These are phyloP conservation scores for Mystacornis crossleyi DNA, from an alignment of 2,113 vertebrate genomes.

Conservation along the genomic window DNA sequence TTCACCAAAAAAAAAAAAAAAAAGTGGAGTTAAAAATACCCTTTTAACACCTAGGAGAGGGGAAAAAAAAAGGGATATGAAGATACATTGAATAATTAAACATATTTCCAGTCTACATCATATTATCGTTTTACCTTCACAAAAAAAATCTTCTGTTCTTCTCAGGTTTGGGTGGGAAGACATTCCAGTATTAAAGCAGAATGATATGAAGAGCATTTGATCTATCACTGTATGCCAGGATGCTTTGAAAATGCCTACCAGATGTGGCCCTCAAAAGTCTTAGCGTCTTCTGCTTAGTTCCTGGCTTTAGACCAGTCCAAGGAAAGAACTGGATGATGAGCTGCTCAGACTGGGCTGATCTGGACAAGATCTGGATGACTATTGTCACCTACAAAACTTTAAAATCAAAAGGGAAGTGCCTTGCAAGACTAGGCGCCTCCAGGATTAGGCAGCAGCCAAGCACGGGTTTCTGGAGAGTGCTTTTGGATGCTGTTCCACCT, in stretches of 20 bases:
- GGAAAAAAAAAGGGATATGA: not conserved
- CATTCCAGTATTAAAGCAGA: not conserved
- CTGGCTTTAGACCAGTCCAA: slow-evolving; percentile 22
- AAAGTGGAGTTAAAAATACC: not conserved
- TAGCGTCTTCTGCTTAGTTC: not conserved
- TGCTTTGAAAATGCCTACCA: slow-evolving; percentile 38
- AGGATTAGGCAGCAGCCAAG: slow-evolving; percentile 62
- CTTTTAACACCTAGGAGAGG: not conserved
- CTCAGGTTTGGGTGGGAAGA: not conserved
- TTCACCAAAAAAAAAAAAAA: not conserved
- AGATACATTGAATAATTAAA: not conserved
- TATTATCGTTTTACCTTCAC: not conserved
- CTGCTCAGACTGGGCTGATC: slow-evolving; percentile 34
- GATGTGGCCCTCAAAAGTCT: slow-evolving; percentile 11
- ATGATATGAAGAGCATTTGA: slow-evolving; percentile 23
- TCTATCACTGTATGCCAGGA: not conserved
- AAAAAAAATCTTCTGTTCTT: not conserved
- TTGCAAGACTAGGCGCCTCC: slow-evolving; percentile 54
- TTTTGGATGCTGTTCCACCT: slow-evolving; percentile 47
- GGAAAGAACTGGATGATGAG: slow-evolving; percentile 12
- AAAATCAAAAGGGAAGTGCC: slow-evolving; percentile 30
- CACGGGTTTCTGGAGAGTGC: slow-evolving; percentile 23
- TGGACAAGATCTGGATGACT: slow-evolving; percentile 34
- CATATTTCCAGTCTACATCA: not conserved
- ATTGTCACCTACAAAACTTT: slow-evolving; percentile 49